phyloP scores from a whole-genome alignment of 2,888 invertebrate species.

The Cheilosia impressa region DNA sequence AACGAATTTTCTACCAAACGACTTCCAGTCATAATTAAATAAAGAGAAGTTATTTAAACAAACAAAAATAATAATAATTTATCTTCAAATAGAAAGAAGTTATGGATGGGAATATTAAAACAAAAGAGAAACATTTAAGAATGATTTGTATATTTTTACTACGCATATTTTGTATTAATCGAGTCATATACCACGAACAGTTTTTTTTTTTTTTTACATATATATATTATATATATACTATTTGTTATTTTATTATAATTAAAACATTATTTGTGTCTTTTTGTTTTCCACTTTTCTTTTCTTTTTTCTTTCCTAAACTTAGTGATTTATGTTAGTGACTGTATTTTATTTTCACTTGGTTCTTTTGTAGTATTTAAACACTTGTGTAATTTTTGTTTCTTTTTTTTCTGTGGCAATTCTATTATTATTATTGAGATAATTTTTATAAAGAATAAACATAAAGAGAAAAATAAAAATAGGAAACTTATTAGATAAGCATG shows the following conservation, averaged over 20 bases:
- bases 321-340: conserved; percentile 61
- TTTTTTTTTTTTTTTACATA: conserved; percentile 37
- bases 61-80: conserved; percentile 42
- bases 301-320: conserved; percentile 21
- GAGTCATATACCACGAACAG: conserved; percentile 67
- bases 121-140: conserved; percentile 51
- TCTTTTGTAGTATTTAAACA: conserved; percentile 58
- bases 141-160: conserved; percentile 69
- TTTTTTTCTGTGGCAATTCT: conserved; percentile 66
- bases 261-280: conserved; percentile 22
- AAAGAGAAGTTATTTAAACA: conserved; percentile 37
- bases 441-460: conserved; percentile 47
- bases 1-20: conserved; percentile 68
- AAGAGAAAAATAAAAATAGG: conserved; percentile 16
- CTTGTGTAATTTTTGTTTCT: conserved; percentile 26
- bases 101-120: conserved; percentile 30
- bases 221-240: conserved; percentile 45
- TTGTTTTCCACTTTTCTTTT: conserved; percentile 13
- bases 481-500: conserved; percentile 67
- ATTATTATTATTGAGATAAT: conserved; percentile 35
- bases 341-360: conserved; percentile 50
- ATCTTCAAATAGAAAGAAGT: conserved; percentile 31
- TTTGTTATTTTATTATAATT: conserved; percentile 58
- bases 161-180: conserved; percentile 69
- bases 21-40: conserved; percentile 63